phyloP scores from a whole-genome alignment of 1,140 invertebrate species.

The Trichonephila clavipes region DNA sequence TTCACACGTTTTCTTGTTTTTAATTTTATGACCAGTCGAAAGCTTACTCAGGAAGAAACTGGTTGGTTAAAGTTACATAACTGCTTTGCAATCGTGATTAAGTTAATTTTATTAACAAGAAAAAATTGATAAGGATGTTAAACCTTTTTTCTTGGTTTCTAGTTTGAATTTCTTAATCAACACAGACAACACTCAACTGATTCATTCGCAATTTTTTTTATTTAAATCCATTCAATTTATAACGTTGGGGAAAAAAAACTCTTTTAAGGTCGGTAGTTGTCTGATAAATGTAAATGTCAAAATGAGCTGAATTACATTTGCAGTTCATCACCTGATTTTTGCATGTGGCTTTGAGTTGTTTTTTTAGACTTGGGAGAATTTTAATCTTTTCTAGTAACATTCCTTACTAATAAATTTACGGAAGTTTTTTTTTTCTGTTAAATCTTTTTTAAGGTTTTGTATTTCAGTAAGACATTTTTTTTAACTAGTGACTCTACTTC shows the following conservation, averaged over 20 bases:
- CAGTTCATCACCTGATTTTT: constrained; percentile 5
- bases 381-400: too few relatives aligned
- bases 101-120: not conserved
- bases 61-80: not conserved
- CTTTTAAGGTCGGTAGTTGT: not conserved
- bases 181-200: constrained; percentile 1
- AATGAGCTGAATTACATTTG: not conserved
- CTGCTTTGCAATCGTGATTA: not conserved
- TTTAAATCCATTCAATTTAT: not conserved
- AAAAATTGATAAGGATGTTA: not conserved
- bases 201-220: constrained; percentile 2
- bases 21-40: too few relatives aligned
- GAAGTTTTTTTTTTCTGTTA: too few relatives aligned
- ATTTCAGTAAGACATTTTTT: too few relatives aligned
- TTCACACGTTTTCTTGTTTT: too few relatives aligned
- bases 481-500: too few relatives aligned
- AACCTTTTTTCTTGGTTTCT: not conserved
- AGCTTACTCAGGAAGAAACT: not conserved
- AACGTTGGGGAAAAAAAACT: not conserved
- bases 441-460: too few relatives aligned
- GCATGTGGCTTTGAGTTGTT: too few relatives aligned
- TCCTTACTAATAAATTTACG: too few relatives aligned
- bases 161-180: not conserved
- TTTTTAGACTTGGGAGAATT: too few relatives aligned
- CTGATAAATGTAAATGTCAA: not conserved